Evolutionary conservation across 2,113 vertebrate species (phyloP).

Genomic region (Perca flavescens): DNA sequence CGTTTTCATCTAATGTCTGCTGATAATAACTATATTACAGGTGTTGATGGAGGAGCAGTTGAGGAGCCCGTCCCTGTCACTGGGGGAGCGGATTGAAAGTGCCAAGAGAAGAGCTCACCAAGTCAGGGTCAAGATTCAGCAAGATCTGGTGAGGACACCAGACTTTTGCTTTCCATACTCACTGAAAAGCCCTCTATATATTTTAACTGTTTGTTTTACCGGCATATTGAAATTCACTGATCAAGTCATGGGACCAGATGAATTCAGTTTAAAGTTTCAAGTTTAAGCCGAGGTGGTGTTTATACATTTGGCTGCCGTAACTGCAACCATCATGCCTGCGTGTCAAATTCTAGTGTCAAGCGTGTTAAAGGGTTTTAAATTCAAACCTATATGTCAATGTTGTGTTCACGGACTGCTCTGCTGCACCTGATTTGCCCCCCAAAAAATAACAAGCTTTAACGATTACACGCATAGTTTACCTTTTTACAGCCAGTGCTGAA

Average conservation of each 20-base stretch:
- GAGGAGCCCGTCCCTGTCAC: constrained; percentile 82
- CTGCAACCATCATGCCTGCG: too few relatives aligned
- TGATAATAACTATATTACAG: constrained; percentile 69
- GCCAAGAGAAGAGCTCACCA: constrained; percentile 90
- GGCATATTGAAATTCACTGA: not conserved
- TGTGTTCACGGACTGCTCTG: not conserved
- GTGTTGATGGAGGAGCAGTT: constrained; percentile 85
- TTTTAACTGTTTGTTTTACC: not conserved
- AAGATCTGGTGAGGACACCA: constrained; percentile 82
- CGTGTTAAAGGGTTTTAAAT: too few relatives aligned
- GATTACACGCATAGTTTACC: too few relatives aligned
- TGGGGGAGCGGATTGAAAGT: constrained; percentile 91
- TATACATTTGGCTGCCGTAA: too few relatives aligned
- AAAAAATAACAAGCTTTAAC: not conserved
- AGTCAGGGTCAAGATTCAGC: constrained; percentile 91
- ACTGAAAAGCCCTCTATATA: too few relatives aligned
- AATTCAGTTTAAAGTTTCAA: not conserved
- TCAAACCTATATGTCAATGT: too few relatives aligned
- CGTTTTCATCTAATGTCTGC: not conserved
- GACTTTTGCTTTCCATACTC: too few relatives aligned
- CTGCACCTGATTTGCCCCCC: too few relatives aligned
- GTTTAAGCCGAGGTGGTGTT: not conserved
- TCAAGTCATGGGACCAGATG: not conserved
- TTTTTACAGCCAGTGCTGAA: too few relatives aligned
- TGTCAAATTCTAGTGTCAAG: too few relatives aligned